Conservation (phyloP, 1,140 invertebrate genomes). For the Drosophila gunungcola region DNA sequence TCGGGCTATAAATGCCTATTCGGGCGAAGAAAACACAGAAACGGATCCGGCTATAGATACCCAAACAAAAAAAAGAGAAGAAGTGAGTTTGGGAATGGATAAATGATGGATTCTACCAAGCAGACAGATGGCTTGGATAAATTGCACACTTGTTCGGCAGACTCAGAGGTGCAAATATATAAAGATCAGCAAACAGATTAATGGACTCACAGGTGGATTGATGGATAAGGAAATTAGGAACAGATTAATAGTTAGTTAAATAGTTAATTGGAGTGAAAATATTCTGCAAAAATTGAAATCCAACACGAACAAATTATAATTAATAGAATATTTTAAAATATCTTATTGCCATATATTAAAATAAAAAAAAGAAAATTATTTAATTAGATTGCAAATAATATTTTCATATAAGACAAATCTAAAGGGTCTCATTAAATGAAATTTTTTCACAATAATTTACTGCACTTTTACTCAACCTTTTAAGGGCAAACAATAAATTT, state of each 20-base stretch:
- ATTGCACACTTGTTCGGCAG: slow-evolving; percentile 15
- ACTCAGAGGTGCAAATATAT: slow-evolving; percentile 20
- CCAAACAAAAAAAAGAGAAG: background rate
- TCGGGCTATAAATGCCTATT: slow-evolving; percentile 76
- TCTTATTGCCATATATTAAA: too few species aligned
- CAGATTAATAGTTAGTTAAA: background rate
- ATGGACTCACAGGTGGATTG: slow-evolving; percentile 4
- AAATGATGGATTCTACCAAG: slow-evolving; percentile 40
- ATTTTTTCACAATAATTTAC: background rate
- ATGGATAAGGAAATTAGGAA: background rate
- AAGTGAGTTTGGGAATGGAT: slow-evolving; percentile 16
- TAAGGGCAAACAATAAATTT: background rate
- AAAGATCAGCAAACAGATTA: slow-evolving; percentile 25
- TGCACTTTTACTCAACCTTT: background rate
- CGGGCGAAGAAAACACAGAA: slow-evolving; percentile 43
- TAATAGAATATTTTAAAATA: too few species aligned
- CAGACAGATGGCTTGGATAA: slow-evolving; percentile 39
- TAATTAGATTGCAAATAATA: too few species aligned
- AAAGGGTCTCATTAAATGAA: too few species aligned
- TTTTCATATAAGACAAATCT: too few species aligned
- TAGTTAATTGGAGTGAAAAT: background rate
- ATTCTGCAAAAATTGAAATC: too few species aligned
- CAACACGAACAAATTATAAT: too few species aligned
- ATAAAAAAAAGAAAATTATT: too few species aligned
- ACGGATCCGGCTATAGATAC: slow-evolving; percentile 25